A percentile compares a stretch with the other conserved stretches of the same genome.
phyloP scores from a whole-genome alignment of 2,113 vertebrate genomes.

The Xiphophorus maculatus region DNA sequence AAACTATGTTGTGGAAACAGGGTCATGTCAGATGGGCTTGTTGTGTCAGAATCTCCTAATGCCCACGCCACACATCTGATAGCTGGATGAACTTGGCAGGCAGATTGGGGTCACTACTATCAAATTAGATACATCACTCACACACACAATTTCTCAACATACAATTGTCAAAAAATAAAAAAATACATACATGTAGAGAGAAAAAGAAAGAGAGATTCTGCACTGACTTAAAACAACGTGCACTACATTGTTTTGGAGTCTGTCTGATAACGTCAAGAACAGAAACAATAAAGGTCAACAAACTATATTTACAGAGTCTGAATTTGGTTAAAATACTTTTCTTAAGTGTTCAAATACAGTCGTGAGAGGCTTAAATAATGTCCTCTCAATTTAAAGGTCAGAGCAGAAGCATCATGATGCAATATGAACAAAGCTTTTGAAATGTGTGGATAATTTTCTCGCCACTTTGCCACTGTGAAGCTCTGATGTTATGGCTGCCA shows the following conservation, averaged over 20 bases:
- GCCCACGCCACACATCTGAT: constrained; percentile 63
- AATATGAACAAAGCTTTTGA: constrained; percentile 3
- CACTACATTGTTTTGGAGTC: neutral
- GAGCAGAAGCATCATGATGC: neutral
- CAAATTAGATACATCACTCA: constrained; percentile 75
- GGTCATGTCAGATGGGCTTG: constrained; percentile 55
- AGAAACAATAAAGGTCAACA: neutral
- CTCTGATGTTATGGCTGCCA: constrained; percentile 5
- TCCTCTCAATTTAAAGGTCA: constrained; percentile 35
- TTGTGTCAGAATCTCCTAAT: constrained; percentile 74
- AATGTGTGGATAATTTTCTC: constrained; percentile 10
- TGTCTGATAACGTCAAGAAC: neutral
- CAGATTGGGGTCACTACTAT: constrained; percentile 80
- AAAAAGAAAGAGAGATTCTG: too few species aligned
- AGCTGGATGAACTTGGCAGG: constrained; percentile 75
- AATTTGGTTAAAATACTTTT: constrained; percentile 33
- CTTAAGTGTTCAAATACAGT: constrained; percentile 35
- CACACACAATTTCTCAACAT: constrained; percentile 27
- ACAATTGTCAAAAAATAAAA: neutral
- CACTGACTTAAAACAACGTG: neutral
- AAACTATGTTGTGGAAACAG: constrained; percentile 64
- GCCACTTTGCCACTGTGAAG: neutral
- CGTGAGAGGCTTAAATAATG: constrained; percentile 41
- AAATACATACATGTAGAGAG: too few species aligned
- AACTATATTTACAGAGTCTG: neutral